A percentile compares a stretch with the other conserved stretches of the same genome.
Conservation (phyloP, 2,113 vertebrate genomes). For the Micromys minutus region DNA sequence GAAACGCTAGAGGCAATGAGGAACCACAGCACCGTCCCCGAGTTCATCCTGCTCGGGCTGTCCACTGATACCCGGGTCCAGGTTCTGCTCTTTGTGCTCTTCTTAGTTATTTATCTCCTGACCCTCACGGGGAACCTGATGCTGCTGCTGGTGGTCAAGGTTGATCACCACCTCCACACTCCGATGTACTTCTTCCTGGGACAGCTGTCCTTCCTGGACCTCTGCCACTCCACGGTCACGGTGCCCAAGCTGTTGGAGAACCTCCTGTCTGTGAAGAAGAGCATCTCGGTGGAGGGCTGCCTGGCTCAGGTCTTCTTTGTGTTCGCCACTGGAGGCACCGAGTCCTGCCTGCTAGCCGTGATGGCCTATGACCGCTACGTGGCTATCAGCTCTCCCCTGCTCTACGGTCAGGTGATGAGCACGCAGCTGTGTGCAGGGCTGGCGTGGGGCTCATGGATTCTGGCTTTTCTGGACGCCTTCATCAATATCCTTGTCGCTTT, state of each 20-base stretch:
- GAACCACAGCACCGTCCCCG: conserved; percentile 56
- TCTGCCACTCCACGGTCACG: conserved; percentile 73
- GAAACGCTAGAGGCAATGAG: neutral
- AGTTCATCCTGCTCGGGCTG: conserved; percentile 68
- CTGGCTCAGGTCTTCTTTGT: conserved; percentile 74
- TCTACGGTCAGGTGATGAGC: conserved; percentile 75
- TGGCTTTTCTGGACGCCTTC: conserved; percentile 70
- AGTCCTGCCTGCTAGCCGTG: conserved; percentile 71
- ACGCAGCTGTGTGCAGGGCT: conserved; percentile 54
- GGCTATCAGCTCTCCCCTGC: conserved; percentile 77
- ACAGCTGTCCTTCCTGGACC: conserved; percentile 74
- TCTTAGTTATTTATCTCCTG: conserved; percentile 65
- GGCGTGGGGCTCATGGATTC: conserved; percentile 51
- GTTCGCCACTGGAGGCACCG: conserved; percentile 72
- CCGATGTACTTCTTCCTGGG: conserved; percentile 80
- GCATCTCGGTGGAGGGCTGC: conserved; percentile 72
- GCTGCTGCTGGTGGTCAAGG: conserved; percentile 58
- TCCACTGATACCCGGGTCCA: neutral
- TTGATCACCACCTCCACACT: conserved; percentile 61
- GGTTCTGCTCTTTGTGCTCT: conserved; percentile 61
- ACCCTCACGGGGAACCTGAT: conserved; percentile 69
- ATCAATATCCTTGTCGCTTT: conserved; percentile 72
- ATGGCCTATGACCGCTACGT: conserved; percentile 78
- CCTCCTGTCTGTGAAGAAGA: conserved; percentile 67
- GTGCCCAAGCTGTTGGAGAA: conserved; percentile 75